Evolutionary conservation across 2,113 vertebrate genomes (phyloP).

Genomic region (Psilopsiagon aurifrons): DNA sequence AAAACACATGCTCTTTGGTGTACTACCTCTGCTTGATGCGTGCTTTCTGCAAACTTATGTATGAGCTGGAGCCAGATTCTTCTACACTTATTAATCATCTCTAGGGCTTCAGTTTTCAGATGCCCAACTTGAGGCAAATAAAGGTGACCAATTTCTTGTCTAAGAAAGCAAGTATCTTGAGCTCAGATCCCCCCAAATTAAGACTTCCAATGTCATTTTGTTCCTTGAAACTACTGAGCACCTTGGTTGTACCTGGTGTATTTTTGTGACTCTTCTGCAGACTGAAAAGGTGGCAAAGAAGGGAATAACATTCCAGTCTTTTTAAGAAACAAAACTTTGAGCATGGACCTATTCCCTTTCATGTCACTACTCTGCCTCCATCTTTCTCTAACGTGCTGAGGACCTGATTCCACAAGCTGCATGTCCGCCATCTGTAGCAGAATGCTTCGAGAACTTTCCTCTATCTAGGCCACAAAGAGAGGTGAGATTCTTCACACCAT

Average conservation of each 20-base stretch:
- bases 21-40: background rate
- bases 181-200: background rate
- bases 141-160: background rate
- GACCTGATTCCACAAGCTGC: background rate
- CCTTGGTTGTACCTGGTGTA: background rate
- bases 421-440: rapidly evolving
- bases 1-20: slow-evolving; percentile 1
- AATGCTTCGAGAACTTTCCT: background rate
- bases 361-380: background rate
- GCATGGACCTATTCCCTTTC: background rate
- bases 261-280: background rate
- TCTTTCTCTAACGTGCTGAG: background rate
- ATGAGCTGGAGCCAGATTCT: background rate
- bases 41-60: background rate
- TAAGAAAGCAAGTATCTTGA: background rate
- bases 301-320: background rate
- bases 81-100: background rate
- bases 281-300: background rate
- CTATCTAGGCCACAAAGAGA: background rate
- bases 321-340: background rate
- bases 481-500: background rate
- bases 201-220: background rate
- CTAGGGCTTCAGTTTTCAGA: background rate
- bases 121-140: background rate
- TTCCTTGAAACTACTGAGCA: background rate